A percentile compares a stretch with the other conserved stretches of the same genome.
phyloP scores from a whole-genome alignment of 2,888 invertebrate species.

The Mechanitis messenoides region DNA sequence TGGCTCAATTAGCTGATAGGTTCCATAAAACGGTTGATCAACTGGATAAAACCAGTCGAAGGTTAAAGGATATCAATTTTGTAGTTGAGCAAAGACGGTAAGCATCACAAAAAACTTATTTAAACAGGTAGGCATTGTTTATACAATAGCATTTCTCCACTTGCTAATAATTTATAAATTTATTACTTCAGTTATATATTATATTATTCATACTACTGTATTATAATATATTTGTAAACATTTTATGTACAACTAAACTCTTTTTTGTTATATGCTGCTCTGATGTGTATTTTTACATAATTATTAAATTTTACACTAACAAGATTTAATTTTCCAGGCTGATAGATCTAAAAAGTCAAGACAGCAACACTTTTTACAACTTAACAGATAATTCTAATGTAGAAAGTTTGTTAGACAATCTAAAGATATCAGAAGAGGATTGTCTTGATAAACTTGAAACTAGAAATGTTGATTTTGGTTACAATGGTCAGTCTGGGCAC shows the following conservation, averaged over 20 bases:
- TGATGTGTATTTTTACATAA: no score
- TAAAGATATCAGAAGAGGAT: constrained; percentile 43
- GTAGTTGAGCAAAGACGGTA: constrained; percentile 66
- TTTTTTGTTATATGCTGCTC: no score
- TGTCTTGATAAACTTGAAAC: constrained; percentile 53
- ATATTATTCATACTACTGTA: no score
- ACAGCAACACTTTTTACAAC: constrained; percentile 46
- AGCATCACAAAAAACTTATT: constrained; percentile 13
- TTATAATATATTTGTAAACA: no score
- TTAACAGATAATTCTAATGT: constrained; percentile 45
- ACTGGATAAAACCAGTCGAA: constrained; percentile 61
- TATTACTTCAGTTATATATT: no score
- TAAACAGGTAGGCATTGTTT: no score
- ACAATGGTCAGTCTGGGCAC: constrained; percentile 52
- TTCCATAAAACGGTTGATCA: constrained; percentile 63
- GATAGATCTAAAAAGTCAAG: constrained; percentile 48
- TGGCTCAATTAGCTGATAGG: constrained; percentile 61
- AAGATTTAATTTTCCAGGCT: constrained; percentile 45
- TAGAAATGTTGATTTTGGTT: constrained; percentile 63
- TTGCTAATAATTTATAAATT: no score
- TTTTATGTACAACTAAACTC: no score
- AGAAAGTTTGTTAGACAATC: constrained; percentile 38
- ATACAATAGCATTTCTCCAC: no score
- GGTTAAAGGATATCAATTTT: constrained; percentile 67
- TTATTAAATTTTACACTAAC: no score